Evolutionary conservation across 2,797 vertebrate genomes (phyloP), one percentile per base, ranked within the genome.

Genomic region (Cryptoblepharus egeriae): DNA sequence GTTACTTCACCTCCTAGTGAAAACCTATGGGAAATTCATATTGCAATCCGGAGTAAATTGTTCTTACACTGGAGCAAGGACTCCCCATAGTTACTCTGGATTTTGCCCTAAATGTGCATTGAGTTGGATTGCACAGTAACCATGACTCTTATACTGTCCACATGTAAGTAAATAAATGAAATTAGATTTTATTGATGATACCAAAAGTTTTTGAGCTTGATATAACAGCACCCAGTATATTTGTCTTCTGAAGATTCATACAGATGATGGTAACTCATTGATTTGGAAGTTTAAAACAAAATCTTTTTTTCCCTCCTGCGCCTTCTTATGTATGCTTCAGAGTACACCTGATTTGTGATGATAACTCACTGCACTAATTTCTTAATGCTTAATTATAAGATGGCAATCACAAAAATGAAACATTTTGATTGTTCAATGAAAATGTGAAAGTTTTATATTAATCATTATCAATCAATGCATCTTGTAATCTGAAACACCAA

Each of bases 341-440:
- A 42, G n/a, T 58, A 4, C 30, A 67, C 49, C 4, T 81, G 81
- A 42, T 71, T 60, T 89, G 87, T 81, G 13, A 58, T 58, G 69
- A 77, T 68, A 85, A 78, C 61, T 78, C 52, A 1, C 39, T 18
- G 58, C 68, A 37, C 60, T 13, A 79, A 82, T 81, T 24, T 30
- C 64, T 71, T 73, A 75, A 45, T 52, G 63, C 77, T 55, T 82
- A 86, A 75, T 88, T 83, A 82, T 67, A 88, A 58, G 49, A 87
- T 83, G 69, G 42, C 42, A 77, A 78, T 61, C 26, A 80, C 73
- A 74, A 89, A 79, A 89, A 91, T 89, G 49, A 39, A 88, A 85
- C 42, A 64, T 61, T 81, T 77, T 82, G 65, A 80, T 79, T 90
- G 69, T 80, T 87, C 22, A 30, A 11, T 35, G 72, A 87, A 78